phyloP scores from a whole-genome alignment of 2,888 invertebrate species.

The Dusona sp. region DNA sequence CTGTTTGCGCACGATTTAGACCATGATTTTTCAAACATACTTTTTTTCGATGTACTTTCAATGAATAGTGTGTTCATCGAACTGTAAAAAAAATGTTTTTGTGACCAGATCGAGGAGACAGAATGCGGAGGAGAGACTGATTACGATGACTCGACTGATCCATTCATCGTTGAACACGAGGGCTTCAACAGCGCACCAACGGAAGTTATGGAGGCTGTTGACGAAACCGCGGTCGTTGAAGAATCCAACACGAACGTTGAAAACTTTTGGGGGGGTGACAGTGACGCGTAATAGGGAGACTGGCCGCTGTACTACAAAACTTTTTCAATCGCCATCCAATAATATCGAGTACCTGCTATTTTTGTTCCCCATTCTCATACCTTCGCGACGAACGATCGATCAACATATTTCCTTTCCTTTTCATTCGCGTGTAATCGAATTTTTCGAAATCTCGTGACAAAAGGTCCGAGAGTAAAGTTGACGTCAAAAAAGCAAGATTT shows the following conservation, averaged over 20 bases:
- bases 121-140: slow-evolving; percentile 68
- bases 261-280: slow-evolving; percentile 74
- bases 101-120: slow-evolving; percentile 67
- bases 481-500: slow-evolving; percentile 1
- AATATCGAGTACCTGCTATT: slow-evolving; percentile 25
- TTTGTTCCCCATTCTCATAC: slow-evolving; percentile 11
- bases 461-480: not conserved
- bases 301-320: not conserved
- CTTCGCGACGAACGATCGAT: not conserved
- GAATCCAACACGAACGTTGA: slow-evolving; percentile 70
- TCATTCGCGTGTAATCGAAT: not conserved
- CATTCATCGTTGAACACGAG: slow-evolving; percentile 69
- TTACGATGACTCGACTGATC: slow-evolving; percentile 70
- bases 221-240: slow-evolving; percentile 70
- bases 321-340: slow-evolving; percentile 32
- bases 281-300: slow-evolving; percentile 71
- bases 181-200: slow-evolving; percentile 70
- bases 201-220: slow-evolving; percentile 63
- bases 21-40: not conserved
- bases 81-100: slow-evolving; percentile 21
- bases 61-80: not conserved
- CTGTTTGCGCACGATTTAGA: not conserved
- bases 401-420: slow-evolving; percentile 11
- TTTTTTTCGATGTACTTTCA: not conserved
- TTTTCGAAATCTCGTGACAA: not conserved